Evolutionary conservation across 2,797 vertebrate species (phyloP).

Genomic region (Microctenopoma stevenorrisi): DNA sequence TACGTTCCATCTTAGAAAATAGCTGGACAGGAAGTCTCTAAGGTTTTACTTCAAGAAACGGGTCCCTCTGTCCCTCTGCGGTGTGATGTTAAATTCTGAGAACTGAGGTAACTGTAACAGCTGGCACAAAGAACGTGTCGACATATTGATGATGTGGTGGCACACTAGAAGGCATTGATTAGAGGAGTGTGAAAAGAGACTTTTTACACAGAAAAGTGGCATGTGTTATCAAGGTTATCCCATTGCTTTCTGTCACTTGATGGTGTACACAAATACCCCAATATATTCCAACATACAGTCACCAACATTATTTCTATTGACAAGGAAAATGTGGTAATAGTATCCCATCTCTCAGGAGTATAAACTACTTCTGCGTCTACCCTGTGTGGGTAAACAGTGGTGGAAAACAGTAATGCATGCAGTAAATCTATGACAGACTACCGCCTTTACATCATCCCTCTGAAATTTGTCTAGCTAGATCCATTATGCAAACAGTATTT

Average conservation of each 20-base stretch:
- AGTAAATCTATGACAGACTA: not conserved
- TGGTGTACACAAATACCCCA: constrained; percentile 10
- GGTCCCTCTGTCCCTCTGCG: constrained; percentile 46
- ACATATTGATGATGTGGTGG: constrained; percentile 58
- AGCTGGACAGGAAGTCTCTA: constrained; percentile 48
- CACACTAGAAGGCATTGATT: constrained; percentile 66
- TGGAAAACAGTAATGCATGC: constrained; percentile 3
- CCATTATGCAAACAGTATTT: constrained; percentile 38
- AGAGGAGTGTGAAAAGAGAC: constrained; percentile 65
- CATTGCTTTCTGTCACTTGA: constrained; percentile 33
- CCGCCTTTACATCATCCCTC: constrained; percentile 12
- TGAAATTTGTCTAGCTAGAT: constrained; percentile 19
- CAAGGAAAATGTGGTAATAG: constrained; percentile 15
- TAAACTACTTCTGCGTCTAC: constrained; percentile 1
- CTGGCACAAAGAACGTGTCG: constrained; percentile 50
- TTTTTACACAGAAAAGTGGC: constrained; percentile 51
- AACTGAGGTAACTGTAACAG: constrained; percentile 53
- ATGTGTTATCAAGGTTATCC: constrained; percentile 64
- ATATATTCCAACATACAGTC: not conserved
- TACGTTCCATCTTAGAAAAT: constrained; percentile 61
- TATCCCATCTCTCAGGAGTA: not conserved
- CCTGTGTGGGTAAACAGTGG: constrained; percentile 7
- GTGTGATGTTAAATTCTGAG: constrained; percentile 61
- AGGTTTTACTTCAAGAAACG: constrained; percentile 51
- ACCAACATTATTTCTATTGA: constrained; percentile 21